Percentiles rank a stretch among this genome's conserved stretches.
phyloP scores from a whole-genome alignment of 2,888 invertebrate species.

The Dugesia japonica region DNA sequence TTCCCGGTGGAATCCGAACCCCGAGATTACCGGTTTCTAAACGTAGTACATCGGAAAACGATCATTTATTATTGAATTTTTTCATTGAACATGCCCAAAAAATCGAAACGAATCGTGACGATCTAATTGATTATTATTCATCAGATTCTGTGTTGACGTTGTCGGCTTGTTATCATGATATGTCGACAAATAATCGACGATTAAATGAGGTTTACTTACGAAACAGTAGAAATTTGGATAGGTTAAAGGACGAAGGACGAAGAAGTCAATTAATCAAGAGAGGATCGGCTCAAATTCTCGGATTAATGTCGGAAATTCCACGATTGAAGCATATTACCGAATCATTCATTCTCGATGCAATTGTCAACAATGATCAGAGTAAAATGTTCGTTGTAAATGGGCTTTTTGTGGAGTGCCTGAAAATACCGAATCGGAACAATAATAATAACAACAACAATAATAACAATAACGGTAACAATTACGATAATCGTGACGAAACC shows the following conservation, averaged over 20 bases:
- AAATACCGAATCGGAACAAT: not conserved
- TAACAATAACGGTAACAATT: too few species aligned
- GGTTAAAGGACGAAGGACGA: not conserved
- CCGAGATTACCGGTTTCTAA: not conserved
- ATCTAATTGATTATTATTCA: not conserved
- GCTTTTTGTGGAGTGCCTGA: not conserved
- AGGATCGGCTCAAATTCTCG: not conserved
- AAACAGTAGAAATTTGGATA: not conserved
- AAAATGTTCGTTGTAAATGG: not conserved
- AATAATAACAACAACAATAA: too few species aligned
- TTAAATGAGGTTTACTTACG: not conserved
- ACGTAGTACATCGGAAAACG: not conserved
- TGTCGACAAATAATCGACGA: not conserved
- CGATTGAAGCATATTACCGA: not conserved
- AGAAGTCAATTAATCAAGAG: not conserved
- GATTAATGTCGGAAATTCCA: not conserved
- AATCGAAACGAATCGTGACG: not conserved
- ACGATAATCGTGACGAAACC: too few species aligned
- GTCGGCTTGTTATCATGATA: slow-evolving; percentile 3
- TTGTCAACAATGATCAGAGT: not conserved
- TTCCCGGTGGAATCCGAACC: not conserved
- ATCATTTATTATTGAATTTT: slow-evolving; percentile 5
- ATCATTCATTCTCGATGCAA: not conserved
- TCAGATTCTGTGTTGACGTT: not conserved
- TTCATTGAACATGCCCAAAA: not conserved